Conservation (phyloP, 2,797 vertebrate species). For the Crypturellus tataupa region DNA sequence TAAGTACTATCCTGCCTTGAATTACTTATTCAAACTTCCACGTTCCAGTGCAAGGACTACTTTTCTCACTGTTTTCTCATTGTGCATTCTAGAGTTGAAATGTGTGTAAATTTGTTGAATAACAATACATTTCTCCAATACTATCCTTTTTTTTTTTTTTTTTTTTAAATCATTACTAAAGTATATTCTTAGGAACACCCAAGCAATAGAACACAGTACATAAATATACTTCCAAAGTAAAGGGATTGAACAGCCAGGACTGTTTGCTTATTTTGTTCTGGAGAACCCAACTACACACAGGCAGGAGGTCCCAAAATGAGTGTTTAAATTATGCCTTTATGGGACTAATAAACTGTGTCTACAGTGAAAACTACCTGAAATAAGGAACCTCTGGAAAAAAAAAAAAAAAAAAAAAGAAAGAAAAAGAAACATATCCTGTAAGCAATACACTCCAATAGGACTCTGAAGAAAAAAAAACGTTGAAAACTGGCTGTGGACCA, state of each 20-base stretch:
- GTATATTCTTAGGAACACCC: not conserved
- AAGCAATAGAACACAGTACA: not conserved
- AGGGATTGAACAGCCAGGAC: not conserved
- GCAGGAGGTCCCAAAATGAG: not conserved
- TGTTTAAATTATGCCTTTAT: not conserved
- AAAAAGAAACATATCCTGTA: not conserved
- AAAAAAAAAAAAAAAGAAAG: not conserved
- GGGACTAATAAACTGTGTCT: not conserved
- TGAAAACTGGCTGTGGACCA: not conserved
- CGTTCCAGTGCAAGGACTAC: not conserved
- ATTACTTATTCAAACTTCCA: not conserved
- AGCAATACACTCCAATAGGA: not conserved
- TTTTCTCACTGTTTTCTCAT: not conserved
- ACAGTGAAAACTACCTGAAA: not conserved
- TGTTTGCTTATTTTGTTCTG: not conserved
- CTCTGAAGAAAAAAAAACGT: not conserved
- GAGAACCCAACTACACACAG: not conserved
- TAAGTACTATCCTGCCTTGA: not conserved
- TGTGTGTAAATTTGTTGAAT: not conserved
- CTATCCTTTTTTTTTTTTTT: rapidly evolving
- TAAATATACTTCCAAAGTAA: not conserved
- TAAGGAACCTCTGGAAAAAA: not conserved
- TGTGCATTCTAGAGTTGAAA: not conserved
- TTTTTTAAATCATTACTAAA: not conserved
- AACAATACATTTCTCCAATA: not conserved